phyloP scores from a whole-genome alignment of 2,797 vertebrate genomes.

The Eulemur mongoz region DNA sequence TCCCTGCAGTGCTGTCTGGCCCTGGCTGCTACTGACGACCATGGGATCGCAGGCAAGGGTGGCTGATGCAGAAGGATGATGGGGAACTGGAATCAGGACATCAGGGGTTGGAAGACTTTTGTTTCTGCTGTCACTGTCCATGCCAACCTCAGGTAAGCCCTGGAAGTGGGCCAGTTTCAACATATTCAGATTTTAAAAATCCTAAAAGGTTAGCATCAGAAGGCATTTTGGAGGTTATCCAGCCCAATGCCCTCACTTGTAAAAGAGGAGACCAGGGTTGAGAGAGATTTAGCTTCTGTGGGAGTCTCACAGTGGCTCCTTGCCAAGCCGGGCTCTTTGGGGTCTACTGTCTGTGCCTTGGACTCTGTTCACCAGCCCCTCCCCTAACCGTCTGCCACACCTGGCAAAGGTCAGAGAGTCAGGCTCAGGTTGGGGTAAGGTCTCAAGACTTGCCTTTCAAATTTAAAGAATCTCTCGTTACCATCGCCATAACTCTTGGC shows the following conservation, averaged over 20 bases:
- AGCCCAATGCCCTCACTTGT: neutral
- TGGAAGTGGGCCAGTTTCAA: neutral
- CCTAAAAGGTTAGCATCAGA: neutral
- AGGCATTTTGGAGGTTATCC: neutral
- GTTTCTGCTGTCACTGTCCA: neutral
- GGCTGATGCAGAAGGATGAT: neutral
- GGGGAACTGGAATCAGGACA: neutral
- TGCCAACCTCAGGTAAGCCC: neutral
- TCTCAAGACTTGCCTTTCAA: neutral
- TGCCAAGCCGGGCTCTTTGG: neutral
- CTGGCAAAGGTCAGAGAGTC: neutral
- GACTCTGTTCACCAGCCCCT: neutral
- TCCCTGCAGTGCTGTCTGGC: neutral
- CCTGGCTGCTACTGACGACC: neutral
- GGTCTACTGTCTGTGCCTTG: neutral
- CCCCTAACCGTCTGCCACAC: accelerated
- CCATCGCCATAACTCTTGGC: neutral
- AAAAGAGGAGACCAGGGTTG: neutral
- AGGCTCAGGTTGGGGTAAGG: neutral
- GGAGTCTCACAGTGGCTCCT: neutral
- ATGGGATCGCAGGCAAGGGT: neutral
- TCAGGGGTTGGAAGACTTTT: neutral
- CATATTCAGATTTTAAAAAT: neutral
- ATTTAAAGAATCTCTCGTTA: neutral
- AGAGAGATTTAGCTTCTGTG: neutral